Evolutionary conservation across 2,888 invertebrate genomes (phyloP).

Genomic region (Andrena trimmerana): DNA sequence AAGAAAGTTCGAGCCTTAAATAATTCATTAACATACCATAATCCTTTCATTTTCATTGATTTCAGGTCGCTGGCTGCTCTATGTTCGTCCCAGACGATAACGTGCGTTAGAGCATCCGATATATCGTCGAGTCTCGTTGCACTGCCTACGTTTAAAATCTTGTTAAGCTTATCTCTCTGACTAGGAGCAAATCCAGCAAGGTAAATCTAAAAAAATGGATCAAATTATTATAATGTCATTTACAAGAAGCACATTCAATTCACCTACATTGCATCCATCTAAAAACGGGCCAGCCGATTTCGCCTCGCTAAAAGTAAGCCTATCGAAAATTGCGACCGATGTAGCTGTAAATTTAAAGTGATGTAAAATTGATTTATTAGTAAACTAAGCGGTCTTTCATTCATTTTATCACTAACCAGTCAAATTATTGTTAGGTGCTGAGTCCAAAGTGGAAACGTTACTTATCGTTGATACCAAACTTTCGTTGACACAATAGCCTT

Average conservation of each 20-base stretch:
- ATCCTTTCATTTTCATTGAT: conserved; percentile 77
- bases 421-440: not conserved
- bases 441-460: conserved; percentile 38
- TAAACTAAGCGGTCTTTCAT: not conserved
- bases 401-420: conserved; percentile 42
- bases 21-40: conserved; percentile 71
- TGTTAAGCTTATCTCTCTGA: conserved; percentile 89
- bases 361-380: conserved; percentile 3
- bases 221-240: not conserved
- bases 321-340: conserved; percentile 48
- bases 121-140: conserved; percentile 93
- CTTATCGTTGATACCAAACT: conserved; percentile 70
- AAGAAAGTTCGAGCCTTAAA: not conserved
- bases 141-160: conserved; percentile 91
- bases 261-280: conserved; percentile 94
- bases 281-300: conserved; percentile 93
- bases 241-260: not conserved
- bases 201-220: conserved; percentile 86
- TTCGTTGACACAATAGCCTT: conserved; percentile 76
- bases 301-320: conserved; percentile 88
- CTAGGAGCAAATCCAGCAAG: conserved; percentile 89
- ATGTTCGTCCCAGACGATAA: conserved; percentile 89
- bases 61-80: conserved; percentile 85
- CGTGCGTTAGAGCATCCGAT: conserved; percentile 92
- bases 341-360: conserved; percentile 31